These are phyloP conservation scores for Spea hammondii DNA, from an alignment of 2,797 vertebrate genomes.

Conservation along the genomic window DNA sequence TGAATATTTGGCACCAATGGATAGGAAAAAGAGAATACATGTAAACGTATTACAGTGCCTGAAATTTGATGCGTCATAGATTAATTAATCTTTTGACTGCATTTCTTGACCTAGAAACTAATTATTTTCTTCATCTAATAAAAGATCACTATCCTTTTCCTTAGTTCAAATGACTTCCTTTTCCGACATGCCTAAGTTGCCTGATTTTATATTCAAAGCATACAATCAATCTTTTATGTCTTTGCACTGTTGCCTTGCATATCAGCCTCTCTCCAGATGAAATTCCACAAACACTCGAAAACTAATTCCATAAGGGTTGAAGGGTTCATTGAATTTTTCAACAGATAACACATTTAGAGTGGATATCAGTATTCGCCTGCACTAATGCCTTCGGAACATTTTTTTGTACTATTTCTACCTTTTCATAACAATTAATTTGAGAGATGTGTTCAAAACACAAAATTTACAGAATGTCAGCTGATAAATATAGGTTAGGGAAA, in stretches of 20 bases:
- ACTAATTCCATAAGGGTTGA: conserved; percentile 61
- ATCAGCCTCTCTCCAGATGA: conserved; percentile 55
- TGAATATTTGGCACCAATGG: conserved; percentile 33
- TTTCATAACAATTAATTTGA: conserved; percentile 43
- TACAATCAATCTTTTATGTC: conserved; percentile 57
- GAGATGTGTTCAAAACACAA: conserved; percentile 11
- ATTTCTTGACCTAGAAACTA: conserved; percentile 54
- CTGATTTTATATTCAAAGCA: conserved; percentile 58
- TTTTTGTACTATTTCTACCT: conserved; percentile 33
- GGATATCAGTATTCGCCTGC: conserved; percentile 56
- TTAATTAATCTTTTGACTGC: conserved; percentile 52
- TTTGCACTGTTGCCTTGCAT: conserved; percentile 49
- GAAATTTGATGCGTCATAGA: conserved; percentile 45
- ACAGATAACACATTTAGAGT: conserved; percentile 52
- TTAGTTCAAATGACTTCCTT: conserved; percentile 54
- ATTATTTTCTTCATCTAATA: conserved; percentile 52
- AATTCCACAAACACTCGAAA: conserved; percentile 59
- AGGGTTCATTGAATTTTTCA: conserved; percentile 56
- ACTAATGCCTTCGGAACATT: conserved; percentile 41
- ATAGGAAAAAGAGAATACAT: conserved; percentile 23
- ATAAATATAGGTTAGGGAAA: conserved; percentile 7
- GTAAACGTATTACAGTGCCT: conserved; percentile 37
- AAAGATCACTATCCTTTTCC: conserved; percentile 49
- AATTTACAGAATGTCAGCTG: not conserved
- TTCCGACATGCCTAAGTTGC: conserved; percentile 51